A percentile compares a stretch with the other conserved stretches of the same genome.
Conservation (phyloP, 35 echinoderm and acorn worm species). For the Acanthaster planci region DNA sequence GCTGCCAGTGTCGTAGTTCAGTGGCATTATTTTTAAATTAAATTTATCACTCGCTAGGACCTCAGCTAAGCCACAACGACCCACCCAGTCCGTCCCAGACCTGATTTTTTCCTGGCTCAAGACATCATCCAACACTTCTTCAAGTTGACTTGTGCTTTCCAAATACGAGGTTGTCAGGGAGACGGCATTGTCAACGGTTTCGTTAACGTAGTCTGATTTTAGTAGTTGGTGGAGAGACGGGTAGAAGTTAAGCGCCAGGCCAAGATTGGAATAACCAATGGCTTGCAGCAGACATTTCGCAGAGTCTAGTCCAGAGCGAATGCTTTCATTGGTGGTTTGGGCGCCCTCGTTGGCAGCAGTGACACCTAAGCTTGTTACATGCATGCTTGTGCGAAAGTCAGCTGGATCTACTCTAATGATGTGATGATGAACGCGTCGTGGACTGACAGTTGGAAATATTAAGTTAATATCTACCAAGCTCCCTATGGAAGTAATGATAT, state of each 20-base stretch:
- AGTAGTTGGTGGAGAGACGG: neutral
- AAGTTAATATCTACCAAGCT: neutral
- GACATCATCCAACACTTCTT: no score
- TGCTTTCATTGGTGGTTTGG: no score
- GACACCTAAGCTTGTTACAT: neutral
- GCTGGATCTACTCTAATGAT: neutral
- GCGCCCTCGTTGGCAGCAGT: neutral
- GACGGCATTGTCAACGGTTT: neutral
- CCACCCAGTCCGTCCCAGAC: no score
- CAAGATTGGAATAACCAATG: neutral
- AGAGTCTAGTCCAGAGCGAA: neutral
- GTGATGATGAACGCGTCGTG: neutral
- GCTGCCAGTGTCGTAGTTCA: neutral
- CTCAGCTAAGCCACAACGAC: neutral
- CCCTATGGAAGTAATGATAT: neutral
- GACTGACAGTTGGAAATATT: neutral
- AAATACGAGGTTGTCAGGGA: neutral
- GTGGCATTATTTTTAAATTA: neutral
- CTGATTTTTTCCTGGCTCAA: no score
- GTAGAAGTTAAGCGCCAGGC: neutral
- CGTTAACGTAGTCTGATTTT: neutral
- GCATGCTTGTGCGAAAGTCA: neutral
- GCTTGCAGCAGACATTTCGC: neutral
- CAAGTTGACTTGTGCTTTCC: neutral
- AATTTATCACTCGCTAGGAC: neutral